Evolutionary conservation across 2,888 invertebrate species (phyloP).

Genomic region (Cyaniris semiargus): DNA sequence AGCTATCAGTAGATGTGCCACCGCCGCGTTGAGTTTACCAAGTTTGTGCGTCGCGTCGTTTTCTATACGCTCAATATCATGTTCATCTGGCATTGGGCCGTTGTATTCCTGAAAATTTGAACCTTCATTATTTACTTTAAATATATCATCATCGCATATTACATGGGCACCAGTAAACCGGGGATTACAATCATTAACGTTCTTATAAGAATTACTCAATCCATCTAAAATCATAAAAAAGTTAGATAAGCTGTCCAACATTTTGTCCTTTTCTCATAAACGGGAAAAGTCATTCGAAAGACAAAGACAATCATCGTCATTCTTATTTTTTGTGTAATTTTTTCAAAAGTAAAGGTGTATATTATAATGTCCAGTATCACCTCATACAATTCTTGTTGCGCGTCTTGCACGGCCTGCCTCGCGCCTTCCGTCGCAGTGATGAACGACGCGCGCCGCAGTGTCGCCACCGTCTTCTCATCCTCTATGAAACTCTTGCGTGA

Average conservation of each 20-base stretch:
- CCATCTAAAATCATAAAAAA: no score
- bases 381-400: conserved; percentile 45
- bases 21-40: conserved; percentile 62
- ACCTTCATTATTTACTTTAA: neutral
- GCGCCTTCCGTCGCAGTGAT: conserved; percentile 53
- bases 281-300: no score
- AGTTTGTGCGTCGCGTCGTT: conserved; percentile 50
- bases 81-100: conserved; percentile 45
- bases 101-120: conserved; percentile 48
- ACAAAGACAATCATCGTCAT: neutral
- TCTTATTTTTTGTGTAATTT: neutral
- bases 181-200: neutral
- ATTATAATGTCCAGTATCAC: conserved; percentile 39
- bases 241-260: no score
- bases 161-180: neutral
- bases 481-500: conserved; percentile 63
- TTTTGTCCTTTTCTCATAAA: no score
- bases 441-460: conserved; percentile 58
- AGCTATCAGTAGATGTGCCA: conserved; percentile 60
- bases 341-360: no score
- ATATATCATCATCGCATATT: neutral
- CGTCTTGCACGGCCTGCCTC: conserved; percentile 47
- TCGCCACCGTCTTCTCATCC: conserved; percentile 56
- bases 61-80: conserved; percentile 48
- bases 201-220: neutral